These are phyloP conservation scores for Trachymyrmex septentrionalis DNA, from an alignment of 1,140 invertebrate genomes.

Conservation along the genomic window DNA sequence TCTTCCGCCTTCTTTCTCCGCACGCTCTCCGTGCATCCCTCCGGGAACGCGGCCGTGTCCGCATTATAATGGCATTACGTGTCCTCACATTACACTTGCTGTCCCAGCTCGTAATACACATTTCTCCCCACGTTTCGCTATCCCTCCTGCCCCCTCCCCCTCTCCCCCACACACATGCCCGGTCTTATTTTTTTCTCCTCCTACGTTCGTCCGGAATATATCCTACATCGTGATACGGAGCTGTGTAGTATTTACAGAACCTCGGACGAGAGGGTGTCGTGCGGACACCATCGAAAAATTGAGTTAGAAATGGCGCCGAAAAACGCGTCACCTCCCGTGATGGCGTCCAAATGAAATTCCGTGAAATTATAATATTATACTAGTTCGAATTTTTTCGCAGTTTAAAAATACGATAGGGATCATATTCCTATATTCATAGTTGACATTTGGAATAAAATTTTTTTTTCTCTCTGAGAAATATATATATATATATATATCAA, in stretches of 20 bases:
- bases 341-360: slow-evolving; percentile 16
- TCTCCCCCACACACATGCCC: slow-evolving; percentile 2
- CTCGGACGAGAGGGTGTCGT: slow-evolving; percentile 8
- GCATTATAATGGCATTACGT: slow-evolving; percentile 85
- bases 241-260: slow-evolving; percentile 51
- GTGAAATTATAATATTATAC: slow-evolving; percentile 14
- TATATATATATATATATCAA: not conserved
- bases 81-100: slow-evolving; percentile 81
- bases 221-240: slow-evolving; percentile 56
- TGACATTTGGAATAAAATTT: not conserved
- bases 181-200: slow-evolving; percentile 68
- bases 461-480: not conserved
- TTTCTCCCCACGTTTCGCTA: slow-evolving; percentile 66
- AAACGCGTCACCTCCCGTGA: not conserved
- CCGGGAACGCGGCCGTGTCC: slow-evolving; percentile 81
- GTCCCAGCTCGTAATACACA: slow-evolving; percentile 67
- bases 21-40: slow-evolving; percentile 68
- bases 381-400: not conserved
- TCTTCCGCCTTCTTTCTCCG: slow-evolving; percentile 67
- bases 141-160: slow-evolving; percentile 61
- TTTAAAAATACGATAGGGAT: not conserved
- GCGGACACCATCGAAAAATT: slow-evolving; percentile 31
- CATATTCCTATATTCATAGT: not conserved
- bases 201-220: slow-evolving; percentile 44
- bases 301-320: slow-evolving; percentile 34